phyloP scores from a whole-genome alignment of 2,888 invertebrate species.

The Tupiocoris notatus region DNA sequence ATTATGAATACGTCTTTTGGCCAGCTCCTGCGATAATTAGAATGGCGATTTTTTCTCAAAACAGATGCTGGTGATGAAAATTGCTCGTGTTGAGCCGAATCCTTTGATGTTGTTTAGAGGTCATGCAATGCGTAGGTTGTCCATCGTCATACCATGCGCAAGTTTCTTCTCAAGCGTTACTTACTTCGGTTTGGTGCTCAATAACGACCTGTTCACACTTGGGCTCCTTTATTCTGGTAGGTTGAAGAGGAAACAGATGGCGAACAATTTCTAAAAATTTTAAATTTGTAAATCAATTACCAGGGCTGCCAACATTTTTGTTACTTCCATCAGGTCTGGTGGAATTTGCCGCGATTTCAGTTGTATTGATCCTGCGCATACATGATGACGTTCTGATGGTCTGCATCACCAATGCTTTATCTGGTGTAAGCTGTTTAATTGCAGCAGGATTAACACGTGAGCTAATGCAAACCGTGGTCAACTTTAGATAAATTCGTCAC shows the following conservation, averaged over 20 bases:
- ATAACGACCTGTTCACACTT: conserved; percentile 32
- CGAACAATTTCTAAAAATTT: background rate
- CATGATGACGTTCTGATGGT: conserved; percentile 24
- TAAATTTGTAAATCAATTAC: background rate
- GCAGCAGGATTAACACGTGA: conserved; percentile 30
- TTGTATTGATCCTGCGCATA: conserved; percentile 19
- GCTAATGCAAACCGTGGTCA: background rate
- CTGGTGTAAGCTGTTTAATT: conserved; percentile 25
- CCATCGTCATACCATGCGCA: conserved; percentile 28
- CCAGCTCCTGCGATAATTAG: too few relatives aligned
- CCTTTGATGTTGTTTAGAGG: conserved; percentile 23
- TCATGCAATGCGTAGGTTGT: conserved; percentile 27
- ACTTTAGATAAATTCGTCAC: background rate
- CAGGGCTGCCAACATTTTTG: too few relatives aligned
- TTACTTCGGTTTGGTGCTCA: conserved; percentile 42
- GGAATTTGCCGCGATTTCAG: conserved; percentile 20
- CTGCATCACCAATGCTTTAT: conserved; percentile 16
- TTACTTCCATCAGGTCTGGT: conserved; percentile 20
- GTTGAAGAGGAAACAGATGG: too few relatives aligned
- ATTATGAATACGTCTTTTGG: too few relatives aligned
- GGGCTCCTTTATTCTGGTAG: conserved; percentile 32
- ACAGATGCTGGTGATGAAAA: background rate
- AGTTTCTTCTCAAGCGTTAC: conserved; percentile 35
- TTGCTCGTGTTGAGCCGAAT: background rate
- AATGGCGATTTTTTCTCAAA: too few relatives aligned